Base-by-base conservation (phyloP, 2,113 vertebrate genomes). In the Dinomys branickii region DNA sequence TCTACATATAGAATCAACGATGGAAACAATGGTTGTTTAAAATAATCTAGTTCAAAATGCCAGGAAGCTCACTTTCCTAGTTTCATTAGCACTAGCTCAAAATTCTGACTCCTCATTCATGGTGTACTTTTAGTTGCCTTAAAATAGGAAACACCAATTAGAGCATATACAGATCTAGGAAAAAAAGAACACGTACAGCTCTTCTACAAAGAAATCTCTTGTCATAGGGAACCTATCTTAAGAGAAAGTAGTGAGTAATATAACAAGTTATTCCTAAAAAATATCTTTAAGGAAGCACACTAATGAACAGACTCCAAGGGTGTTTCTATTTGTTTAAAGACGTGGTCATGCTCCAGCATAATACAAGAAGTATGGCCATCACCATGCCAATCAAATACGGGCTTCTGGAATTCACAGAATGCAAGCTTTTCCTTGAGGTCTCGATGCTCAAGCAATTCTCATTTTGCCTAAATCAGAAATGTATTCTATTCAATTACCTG, bases 391-490 rank as follows among this genome's bases (percentile, higher is more conserved):
- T 61, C 0, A 44, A 61, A 87, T 9, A 11, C 0, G 30, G 54
- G 28, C 44, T 90, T 67, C 71, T 30, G 35, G 52, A 58, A 38
- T n/a, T 94, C 59, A 33, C 30, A 82, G 81, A 83, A 77, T 22
- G 44, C 35, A 95, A 65, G 16, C 11, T 65, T 90, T 86, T 88
- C 47, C 81, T 85, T 50, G 67, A 52, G 58, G 3, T 22, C 61
- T 69, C 35, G 56, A 30, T 24, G 6, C 6, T 50, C 54, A 61
- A 56, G 35, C 58, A 94, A 88, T 38, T 85, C 33, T 38, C 5
- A 77, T 52, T 67, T 71, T 85, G 85, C 86, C 50, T 94, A 58
- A 89, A 90, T 73, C 56, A 75, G 38, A 88, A 33, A 38, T 56
- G 5, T 30, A 26, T 85, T 95, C 63, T 65, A 67, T 41, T 90